Conservation (phyloP, 2,888 invertebrate species). For the Dermolepida albohirtum region DNA sequence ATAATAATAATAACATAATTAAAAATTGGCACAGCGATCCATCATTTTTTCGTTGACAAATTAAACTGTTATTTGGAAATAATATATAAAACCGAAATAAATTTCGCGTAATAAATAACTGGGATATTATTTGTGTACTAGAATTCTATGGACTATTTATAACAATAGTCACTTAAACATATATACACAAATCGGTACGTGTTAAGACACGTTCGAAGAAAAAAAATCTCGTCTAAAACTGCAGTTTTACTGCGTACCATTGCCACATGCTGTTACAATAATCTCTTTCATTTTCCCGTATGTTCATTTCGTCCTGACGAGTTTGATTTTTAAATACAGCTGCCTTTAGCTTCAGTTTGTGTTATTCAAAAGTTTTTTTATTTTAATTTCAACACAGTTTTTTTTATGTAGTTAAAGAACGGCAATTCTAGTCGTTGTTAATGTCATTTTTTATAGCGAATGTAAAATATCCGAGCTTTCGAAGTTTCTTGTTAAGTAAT, state of each 20-base stretch:
- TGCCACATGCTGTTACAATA: constrained; percentile 4
- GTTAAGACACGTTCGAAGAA: constrained; percentile 16
- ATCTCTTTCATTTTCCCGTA: neutral
- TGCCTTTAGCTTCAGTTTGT: neutral
- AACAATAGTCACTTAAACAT: constrained; percentile 57
- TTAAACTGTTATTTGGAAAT: constrained; percentile 16
- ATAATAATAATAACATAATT: constrained; percentile 5
- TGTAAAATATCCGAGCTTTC: neutral
- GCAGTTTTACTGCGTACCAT: constrained; percentile 25
- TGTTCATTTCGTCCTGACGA: neutral
- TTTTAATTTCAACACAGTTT: too few species aligned
- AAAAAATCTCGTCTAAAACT: constrained; percentile 8
- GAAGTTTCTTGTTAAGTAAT: neutral
- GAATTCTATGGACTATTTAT: constrained; percentile 55
- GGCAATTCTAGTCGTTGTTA: too few species aligned
- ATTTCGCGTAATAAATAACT: constrained; percentile 52
- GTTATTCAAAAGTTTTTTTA: too few species aligned
- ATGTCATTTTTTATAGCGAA: too few species aligned
- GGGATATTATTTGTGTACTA: constrained; percentile 49
- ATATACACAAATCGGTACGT: constrained; percentile 40
- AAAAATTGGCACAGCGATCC: constrained; percentile 37
- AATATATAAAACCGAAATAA: constrained; percentile 35
- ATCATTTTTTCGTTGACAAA: constrained; percentile 10
- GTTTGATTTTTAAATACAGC: neutral
- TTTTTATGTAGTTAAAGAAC: too few species aligned